Evolutionary conservation across 2,797 vertebrate species (phyloP).

Genomic region (Harpagifer antarcticus): DNA sequence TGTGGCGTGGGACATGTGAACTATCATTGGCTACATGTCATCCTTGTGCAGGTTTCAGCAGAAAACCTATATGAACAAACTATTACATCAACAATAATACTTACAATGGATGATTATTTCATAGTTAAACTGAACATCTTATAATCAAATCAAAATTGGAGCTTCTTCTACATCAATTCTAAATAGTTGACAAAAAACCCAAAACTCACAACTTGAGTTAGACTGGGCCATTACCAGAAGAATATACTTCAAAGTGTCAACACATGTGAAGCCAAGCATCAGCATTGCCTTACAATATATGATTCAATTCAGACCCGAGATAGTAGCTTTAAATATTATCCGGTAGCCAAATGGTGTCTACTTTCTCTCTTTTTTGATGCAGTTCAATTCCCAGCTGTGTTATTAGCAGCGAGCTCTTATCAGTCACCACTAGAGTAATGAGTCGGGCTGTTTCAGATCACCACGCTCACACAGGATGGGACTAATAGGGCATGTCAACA

Average conservation of each 20-base stretch:
- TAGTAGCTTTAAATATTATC: slow-evolving; percentile 56
- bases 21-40: too few relatives aligned
- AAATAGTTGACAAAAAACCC: too few relatives aligned
- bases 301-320: slow-evolving; percentile 3
- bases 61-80: too few relatives aligned
- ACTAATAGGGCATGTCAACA: slow-evolving; percentile 81
- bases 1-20: too few relatives aligned
- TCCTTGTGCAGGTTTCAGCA: too few relatives aligned
- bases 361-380: slow-evolving; percentile 14
- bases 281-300: not conserved
- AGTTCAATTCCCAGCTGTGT: slow-evolving; percentile 70
- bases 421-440: slow-evolving; percentile 82
- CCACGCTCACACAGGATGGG: slow-evolving; percentile 74
- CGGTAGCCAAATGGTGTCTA: slow-evolving; percentile 45
- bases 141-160: too few relatives aligned
- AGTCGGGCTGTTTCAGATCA: slow-evolving; percentile 80
- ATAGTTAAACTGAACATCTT: too few relatives aligned
- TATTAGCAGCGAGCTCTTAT: slow-evolving; percentile 80
- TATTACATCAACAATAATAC: too few relatives aligned
- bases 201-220: too few relatives aligned
- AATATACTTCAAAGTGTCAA: slow-evolving; percentile 33
- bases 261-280: slow-evolving; percentile 24
- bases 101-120: too few relatives aligned
- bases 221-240: slow-evolving; percentile 5
- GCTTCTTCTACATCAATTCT: too few relatives aligned